Evolutionary conservation across 2,113 vertebrate genomes (phyloP), one percentile per base, ranked within the genome.

Genomic region (Polypterus bichir): DNA sequence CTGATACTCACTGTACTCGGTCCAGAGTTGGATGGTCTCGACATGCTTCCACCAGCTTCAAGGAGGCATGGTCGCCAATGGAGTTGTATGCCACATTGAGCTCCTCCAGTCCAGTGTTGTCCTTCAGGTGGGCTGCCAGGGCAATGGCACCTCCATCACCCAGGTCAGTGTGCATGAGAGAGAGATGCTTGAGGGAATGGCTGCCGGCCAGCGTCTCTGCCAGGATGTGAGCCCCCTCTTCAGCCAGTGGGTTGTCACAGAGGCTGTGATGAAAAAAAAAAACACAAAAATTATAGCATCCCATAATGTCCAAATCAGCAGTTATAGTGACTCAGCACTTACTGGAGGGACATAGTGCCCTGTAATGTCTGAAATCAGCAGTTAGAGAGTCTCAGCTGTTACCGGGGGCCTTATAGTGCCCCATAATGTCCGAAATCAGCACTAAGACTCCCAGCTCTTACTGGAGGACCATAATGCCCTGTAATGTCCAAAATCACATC

Each of bases 51-150:
- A 90, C 91, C 64, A 98, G 79, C 0, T 46, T 71, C 65, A 94
- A 73, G 2, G 93, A 93, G 0, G 88, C 86, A 0, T 57, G 3
- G 65, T 98, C 92, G 0, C 91, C 87, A 1, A 97, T 89, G 3
- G 86, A 86, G 55, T 97, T 98, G 70, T 94, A 94, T 69, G 93
- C 93, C 68, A 98, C 87, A 1, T 97, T 94, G 62, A 98, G 82
- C 70, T 96, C 92, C 81, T 80, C 79, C 3, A 98, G 83, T 4
- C 78, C 75, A 2, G 51, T 60, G 68, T 92, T 91, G 5, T 68
- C 9, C 6, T 76, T 70, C 62, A 98, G 81, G 51, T 70, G 79
- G 52, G 71, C 60, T 6, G 91, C 86, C 65, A 98, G 76, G 61
- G 88, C 64, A 27, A 81, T 59, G 0, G 89, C 77, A 0, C 84